These are phyloP conservation scores for Platynereis dumerilii DNA, from an alignment of 2,888 invertebrate species.

Conservation along the genomic window DNA sequence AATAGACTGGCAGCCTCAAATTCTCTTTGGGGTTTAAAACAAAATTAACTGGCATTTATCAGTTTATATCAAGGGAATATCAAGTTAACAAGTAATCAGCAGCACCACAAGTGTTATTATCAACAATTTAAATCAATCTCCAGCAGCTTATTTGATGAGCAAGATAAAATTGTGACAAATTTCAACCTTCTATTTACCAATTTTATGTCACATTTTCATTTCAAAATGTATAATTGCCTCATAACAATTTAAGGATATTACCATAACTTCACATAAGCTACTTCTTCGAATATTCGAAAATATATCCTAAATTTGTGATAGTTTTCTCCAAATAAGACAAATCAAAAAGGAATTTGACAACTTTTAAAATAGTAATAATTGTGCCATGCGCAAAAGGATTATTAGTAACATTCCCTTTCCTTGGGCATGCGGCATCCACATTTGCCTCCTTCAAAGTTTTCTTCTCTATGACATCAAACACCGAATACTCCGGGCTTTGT, in stretches of 20 bases:
- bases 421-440: conserved; percentile 52
- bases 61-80: too few species aligned
- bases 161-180: too few species aligned
- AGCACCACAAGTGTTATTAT: too few species aligned
- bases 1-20: too few species aligned
- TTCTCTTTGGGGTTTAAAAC: too few species aligned
- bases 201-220: too few species aligned
- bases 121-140: too few species aligned
- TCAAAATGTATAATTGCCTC: too few species aligned
- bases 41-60: too few species aligned
- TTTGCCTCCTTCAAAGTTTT: conserved; percentile 69
- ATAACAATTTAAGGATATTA: not conserved
- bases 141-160: too few species aligned
- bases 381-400: not conserved
- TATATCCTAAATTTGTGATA: not conserved
- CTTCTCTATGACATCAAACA: conserved; percentile 70
- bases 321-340: not conserved
- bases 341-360: not conserved
- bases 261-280: not conserved
- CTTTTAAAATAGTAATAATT: not conserved
- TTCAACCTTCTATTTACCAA: too few species aligned
- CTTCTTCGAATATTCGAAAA: not conserved
- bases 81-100: too few species aligned
- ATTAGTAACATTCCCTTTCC: conserved; percentile 38
- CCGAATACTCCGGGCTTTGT: conserved; percentile 68